Evolutionary conservation across 2,113 vertebrate genomes (phyloP).

Genomic region (Microcebus ravelobensis): DNA sequence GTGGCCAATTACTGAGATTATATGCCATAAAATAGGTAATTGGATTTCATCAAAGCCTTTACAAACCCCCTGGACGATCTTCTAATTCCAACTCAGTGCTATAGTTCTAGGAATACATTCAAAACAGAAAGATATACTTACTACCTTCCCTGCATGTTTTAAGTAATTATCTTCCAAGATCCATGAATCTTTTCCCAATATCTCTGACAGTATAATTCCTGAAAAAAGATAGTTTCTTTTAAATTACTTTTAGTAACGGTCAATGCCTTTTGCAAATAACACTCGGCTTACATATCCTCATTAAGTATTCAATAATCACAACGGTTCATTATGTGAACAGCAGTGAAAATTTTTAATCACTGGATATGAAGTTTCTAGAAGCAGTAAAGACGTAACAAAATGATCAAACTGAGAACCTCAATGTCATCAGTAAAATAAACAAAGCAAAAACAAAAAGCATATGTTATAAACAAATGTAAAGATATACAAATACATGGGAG

Average conservation of each 20-base stretch:
- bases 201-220: slow-evolving; percentile 46
- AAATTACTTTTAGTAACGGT: not conserved
- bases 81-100: not conserved
- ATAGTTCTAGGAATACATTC: not conserved
- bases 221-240: slow-evolving; percentile 44
- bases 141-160: slow-evolving; percentile 29
- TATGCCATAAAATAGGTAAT: not conserved
- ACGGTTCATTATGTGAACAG: slow-evolving; percentile 91
- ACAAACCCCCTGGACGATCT: not conserved
- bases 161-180: slow-evolving; percentile 22
- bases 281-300: slow-evolving; percentile 85
- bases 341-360: slow-evolving; percentile 88
- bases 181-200: not conserved
- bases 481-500: not conserved
- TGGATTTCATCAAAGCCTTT: slow-evolving; percentile 20
- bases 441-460: not conserved
- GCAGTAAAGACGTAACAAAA: not conserved
- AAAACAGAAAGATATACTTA: slow-evolving; percentile 11
- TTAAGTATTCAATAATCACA: slow-evolving; percentile 84
- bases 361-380: slow-evolving; percentile 81
- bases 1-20: not conserved
- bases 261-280: not conserved
- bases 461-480: not conserved
- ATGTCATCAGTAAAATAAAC: slow-evolving; percentile 6
- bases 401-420: slow-evolving; percentile 18